phyloP scores from a whole-genome alignment of 2,113 vertebrate species.

The Ursus arctos region DNA sequence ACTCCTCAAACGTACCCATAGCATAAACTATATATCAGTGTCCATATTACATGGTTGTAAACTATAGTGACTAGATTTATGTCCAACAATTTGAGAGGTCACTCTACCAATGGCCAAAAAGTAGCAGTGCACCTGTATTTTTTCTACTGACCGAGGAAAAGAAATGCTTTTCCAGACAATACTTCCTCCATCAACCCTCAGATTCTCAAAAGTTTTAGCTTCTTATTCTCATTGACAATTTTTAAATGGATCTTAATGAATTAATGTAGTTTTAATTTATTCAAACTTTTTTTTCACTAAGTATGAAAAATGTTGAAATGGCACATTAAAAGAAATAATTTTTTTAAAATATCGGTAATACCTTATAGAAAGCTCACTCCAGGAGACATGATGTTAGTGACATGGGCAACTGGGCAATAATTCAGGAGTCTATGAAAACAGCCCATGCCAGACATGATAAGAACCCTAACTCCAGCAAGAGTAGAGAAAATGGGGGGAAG shows the following conservation, averaged over 20 bases:
- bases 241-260: neutral
- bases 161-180: neutral
- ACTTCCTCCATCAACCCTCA: neutral
- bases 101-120: neutral
- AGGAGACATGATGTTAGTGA: neutral
- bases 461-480: neutral
- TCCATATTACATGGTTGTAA: conserved; percentile 19
- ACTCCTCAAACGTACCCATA: neutral
- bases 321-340: neutral
- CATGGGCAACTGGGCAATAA: neutral
- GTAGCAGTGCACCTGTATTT: neutral
- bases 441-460: neutral
- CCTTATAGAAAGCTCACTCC: neutral
- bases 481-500: neutral
- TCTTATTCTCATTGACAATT: neutral
- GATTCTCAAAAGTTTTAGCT: neutral
- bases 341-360: neutral
- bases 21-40: conserved; percentile 25
- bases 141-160: neutral
- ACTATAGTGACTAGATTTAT: conserved; percentile 8
- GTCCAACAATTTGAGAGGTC: neutral
- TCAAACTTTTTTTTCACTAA: neutral
- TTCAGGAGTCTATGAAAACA: neutral
- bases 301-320: conserved; percentile 15
- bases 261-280: neutral